Evolutionary conservation across 1,140 invertebrate genomes (phyloP), one percentile per base, ranked within the genome.

Genomic region (Saccostrea glomerata): DNA sequence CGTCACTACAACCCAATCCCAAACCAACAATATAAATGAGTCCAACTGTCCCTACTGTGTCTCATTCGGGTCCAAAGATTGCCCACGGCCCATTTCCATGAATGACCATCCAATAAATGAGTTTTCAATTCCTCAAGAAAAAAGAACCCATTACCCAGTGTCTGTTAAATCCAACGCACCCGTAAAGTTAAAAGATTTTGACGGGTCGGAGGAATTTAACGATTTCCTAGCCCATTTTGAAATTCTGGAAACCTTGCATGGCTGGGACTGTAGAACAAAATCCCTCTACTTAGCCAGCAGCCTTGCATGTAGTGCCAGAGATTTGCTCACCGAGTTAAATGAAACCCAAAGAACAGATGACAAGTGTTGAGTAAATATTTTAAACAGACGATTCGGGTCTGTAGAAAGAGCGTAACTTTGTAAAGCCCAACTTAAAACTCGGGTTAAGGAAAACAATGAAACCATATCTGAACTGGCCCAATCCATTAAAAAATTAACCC

Each of bases 241-340:
- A 66, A 87, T 87, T 40, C n/a, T 87, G 47, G 12, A 36, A n/a
- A 82, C 82, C 12, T 23, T 87, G 20, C 82, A 87, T 47, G 55
- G 54, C 17, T 87, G 82, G 82, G 77, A 30, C 23, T 84, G 66
- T 36, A 36, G 13, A 23, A 63, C 66, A 20, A 84, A 87, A 66
- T 87, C 86, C 25, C 30, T 87, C 13, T 84, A 84, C 58, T 63
- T 87, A 25, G 86, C 86, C 11, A 63, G 77, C 55, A 86, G 66
- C 55, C 54, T 88, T 15, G 54, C 63, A 25, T 36, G 82, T n/a
- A 55, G 15, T 54, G 87, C 87, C 30, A 17, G 87, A 17, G 58
- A 58, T 85, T 17, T 36, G 30, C 30, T 36, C 30, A 36, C 30
- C 30, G 30, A 36, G 30, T 36, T 36, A 36, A 36, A 36, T 36